Percentiles rank a stretch among this genome's conserved stretches.
Evolutionary conservation across 2,113 vertebrate species (phyloP).

Genomic region (Potamarius usumacintae): DNA sequence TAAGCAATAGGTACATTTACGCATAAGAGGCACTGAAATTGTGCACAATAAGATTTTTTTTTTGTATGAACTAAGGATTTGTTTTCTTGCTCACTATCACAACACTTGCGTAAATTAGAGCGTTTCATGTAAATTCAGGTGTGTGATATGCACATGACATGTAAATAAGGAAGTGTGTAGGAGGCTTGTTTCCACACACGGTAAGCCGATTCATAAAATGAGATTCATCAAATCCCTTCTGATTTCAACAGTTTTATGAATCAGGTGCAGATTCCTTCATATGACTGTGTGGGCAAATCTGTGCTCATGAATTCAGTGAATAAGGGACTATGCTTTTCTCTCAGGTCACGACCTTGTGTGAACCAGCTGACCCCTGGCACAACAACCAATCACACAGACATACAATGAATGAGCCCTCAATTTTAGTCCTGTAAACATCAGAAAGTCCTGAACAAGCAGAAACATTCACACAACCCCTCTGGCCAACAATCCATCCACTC

Average conservation of each 20-base stretch:
- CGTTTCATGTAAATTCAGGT: background rate
- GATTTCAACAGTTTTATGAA: background rate
- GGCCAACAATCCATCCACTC: background rate
- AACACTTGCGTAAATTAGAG: background rate
- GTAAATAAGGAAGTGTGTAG: background rate
- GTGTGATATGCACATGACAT: background rate
- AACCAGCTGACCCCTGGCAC: slow-evolving; percentile 24
- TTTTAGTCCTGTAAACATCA: slow-evolving; percentile 7
- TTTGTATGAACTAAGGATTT: background rate
- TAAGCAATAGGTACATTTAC: background rate
- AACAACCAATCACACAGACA: background rate
- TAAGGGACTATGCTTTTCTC: background rate
- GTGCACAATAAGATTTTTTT: background rate
- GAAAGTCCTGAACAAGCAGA: slow-evolving; percentile 28
- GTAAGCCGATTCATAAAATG: background rate
- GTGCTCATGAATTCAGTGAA: background rate
- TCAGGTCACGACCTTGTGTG: background rate
- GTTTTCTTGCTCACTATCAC: background rate
- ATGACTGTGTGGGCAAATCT: background rate
- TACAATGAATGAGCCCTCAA: background rate
- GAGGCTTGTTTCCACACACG: background rate
- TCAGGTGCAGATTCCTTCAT: background rate
- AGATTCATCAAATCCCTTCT: background rate
- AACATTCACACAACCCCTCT: slow-evolving; percentile 19
- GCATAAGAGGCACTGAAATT: background rate